Evolutionary conservation across 2,888 invertebrate genomes (phyloP), one percentile per base, ranked within the genome.

Genomic region (Cryptocephalus moraei): DNA sequence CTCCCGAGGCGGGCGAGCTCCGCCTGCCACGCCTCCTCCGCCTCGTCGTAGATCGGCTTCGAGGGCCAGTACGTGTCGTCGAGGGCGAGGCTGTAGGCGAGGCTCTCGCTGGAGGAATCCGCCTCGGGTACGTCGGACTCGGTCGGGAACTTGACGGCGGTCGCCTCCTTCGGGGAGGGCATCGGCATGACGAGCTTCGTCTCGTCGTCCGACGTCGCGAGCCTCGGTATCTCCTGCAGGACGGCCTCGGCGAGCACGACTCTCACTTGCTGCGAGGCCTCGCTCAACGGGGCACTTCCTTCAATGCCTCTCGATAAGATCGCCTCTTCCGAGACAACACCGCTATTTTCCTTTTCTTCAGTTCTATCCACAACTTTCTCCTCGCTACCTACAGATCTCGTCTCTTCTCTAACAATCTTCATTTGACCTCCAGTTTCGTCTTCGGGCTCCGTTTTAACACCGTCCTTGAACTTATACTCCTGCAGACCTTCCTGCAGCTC

Each of bases 1-100:
- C 53, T 54, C 12, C 45, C 36, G 38, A 45, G 41, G 33, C 46
- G 46, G 13, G 50, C 48, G 32, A 52, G 39, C 22, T 55, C 53
- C n/a, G 48, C 43, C 61, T 80, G 79, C 58, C 58, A 61, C 9
- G 39, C 70, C 56, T 77, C 76, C 71, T 86, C 85, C 34, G 81
- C 82, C 57, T 83, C 80, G 57, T 81, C 77, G 60, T 82, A 84
- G 13, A 75, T 56, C 57, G 73, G 70, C 65, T 80, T 82, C 45
- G 78, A 74, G 4, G 73, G 63, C 82, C 82, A 83, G 60, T 81
- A 80, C 8, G 76, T 70, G 51, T 71, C 67, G 52, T 84, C 73
- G 0, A 42, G 9, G 22, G 42, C 33, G 9, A 42, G 11, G 11
- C 33, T 42, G 22, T 42, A 33, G 8, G 32, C 31, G 9, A 42